A percentile compares a stretch with the other conserved stretches of the same genome.
Evolutionary conservation across 2,797 vertebrate genomes (phyloP).

Genomic region (Podarcis siculus): DNA sequence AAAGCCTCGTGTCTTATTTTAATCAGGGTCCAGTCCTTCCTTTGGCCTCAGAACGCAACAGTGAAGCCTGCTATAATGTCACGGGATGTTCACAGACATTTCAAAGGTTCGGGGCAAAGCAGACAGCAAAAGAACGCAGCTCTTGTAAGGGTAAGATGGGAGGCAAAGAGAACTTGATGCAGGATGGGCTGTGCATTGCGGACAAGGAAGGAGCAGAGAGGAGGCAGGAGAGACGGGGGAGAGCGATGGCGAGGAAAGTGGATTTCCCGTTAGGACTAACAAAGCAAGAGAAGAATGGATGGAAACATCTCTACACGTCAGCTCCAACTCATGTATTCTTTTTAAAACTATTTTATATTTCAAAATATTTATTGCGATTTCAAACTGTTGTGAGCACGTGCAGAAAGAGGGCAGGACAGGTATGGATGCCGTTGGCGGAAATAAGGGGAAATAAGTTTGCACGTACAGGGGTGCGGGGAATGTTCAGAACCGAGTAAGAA

Average conservation of each 20-base stretch:
- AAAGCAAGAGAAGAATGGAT: background rate
- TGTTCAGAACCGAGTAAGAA: background rate
- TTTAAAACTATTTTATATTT: too few relatives aligned
- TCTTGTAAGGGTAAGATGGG: background rate
- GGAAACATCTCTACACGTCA: background rate
- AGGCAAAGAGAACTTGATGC: background rate
- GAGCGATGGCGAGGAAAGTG: background rate
- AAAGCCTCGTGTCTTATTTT: too few relatives aligned
- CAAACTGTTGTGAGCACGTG: too few relatives aligned
- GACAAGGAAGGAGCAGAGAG: background rate
- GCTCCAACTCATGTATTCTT: background rate
- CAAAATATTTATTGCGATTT: too few relatives aligned
- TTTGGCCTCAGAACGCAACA: too few relatives aligned
- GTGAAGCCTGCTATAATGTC: background rate
- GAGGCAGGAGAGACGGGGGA: background rate
- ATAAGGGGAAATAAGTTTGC: background rate
- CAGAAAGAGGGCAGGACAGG: too few relatives aligned
- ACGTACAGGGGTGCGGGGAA: background rate
- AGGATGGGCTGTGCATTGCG: background rate
- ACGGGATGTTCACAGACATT: background rate
- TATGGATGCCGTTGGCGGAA: too few relatives aligned
- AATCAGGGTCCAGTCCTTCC: too few relatives aligned
- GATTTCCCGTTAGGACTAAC: background rate
- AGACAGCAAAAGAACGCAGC: background rate
- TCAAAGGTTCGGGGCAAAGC: background rate